phyloP scores from a whole-genome alignment of 2,113 vertebrate genomes.

The Myrmecophaga tridactyla region DNA sequence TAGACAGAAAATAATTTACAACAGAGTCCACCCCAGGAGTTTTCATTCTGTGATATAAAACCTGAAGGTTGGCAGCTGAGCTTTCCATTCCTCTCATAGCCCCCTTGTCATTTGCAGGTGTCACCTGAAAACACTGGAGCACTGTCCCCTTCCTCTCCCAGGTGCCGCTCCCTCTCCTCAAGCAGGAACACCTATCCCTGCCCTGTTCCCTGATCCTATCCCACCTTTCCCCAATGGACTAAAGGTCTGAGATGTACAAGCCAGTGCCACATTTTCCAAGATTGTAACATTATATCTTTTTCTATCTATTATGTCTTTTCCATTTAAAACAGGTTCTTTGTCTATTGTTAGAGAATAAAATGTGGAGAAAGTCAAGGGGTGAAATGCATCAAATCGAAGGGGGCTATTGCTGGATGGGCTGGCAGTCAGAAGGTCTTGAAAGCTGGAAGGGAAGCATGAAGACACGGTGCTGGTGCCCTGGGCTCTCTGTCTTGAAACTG shows the following conservation, averaged over 20 bases:
- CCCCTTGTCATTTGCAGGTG: fast-evolving
- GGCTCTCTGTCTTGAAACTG: too few relatives aligned
- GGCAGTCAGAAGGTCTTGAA: background rate
- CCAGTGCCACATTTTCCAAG: fast-evolving
- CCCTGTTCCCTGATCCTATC: fast-evolving
- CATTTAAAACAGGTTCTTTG: background rate
- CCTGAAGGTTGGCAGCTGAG: too few relatives aligned
- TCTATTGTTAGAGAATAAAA: background rate
- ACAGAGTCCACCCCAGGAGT: fast-evolving
- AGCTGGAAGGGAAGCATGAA: too few relatives aligned
- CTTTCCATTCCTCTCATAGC: too few relatives aligned
- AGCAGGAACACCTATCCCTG: fast-evolving
- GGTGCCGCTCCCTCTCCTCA: background rate
- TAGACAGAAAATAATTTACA: background rate
- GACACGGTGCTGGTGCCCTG: fast-evolving
- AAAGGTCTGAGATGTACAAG: background rate
- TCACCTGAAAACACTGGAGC: too few relatives aligned
- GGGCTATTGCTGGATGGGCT: background rate
- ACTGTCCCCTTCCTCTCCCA: fast-evolving
- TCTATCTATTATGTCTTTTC: too few relatives aligned
- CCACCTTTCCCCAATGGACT: fast-evolving
- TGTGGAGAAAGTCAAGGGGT: fast-evolving
- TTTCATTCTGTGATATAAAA: fast-evolving
- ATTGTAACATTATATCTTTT: background rate
- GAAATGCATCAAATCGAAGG: background rate